Conservation (phyloP, 2,797 vertebrate genomes). For the Mus caroli region DNA sequence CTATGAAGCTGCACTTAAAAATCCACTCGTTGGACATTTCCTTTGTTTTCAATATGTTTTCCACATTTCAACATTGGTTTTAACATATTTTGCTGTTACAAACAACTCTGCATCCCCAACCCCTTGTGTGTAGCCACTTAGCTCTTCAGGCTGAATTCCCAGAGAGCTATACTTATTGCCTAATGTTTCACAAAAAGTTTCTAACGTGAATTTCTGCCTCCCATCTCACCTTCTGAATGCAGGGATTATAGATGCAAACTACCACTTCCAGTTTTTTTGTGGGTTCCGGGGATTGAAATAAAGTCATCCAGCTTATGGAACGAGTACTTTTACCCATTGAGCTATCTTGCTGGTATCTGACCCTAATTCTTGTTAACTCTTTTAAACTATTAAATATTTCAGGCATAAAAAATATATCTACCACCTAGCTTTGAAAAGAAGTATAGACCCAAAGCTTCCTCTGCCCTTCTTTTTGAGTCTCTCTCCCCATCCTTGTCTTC, state of each 20-base stretch:
- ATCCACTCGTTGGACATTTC: not conserved
- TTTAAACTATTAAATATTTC: slow-evolving; percentile 33
- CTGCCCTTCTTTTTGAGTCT: slow-evolving; percentile 25
- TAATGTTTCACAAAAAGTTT: slow-evolving; percentile 28
- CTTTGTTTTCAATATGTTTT: not conserved
- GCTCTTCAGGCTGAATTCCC: slow-evolving; percentile 19
- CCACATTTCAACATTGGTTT: too few species aligned
- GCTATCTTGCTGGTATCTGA: not conserved
- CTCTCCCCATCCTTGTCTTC: not conserved
- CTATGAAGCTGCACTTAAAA: not conserved
- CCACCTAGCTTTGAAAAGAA: slow-evolving; percentile 36
- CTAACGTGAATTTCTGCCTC: not conserved
- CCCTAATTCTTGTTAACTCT: not conserved
- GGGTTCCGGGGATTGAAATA: not conserved
- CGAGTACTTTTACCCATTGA: not conserved
- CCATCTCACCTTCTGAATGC: not conserved
- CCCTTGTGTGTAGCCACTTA: not conserved
- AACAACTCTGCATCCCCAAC: not conserved
- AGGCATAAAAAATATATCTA: slow-evolving; percentile 42
- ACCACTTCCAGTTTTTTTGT: not conserved
- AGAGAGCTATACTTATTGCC: not conserved
- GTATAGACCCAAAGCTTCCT: not conserved
- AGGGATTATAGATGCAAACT: not conserved
- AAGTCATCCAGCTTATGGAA: not conserved
- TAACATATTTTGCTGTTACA: not conserved